A percentile compares a stretch with the other conserved stretches of the same genome.
Evolutionary conservation across 2,888 invertebrate species (phyloP).

Genomic region (Drosophila pseudotalamancana): DNA sequence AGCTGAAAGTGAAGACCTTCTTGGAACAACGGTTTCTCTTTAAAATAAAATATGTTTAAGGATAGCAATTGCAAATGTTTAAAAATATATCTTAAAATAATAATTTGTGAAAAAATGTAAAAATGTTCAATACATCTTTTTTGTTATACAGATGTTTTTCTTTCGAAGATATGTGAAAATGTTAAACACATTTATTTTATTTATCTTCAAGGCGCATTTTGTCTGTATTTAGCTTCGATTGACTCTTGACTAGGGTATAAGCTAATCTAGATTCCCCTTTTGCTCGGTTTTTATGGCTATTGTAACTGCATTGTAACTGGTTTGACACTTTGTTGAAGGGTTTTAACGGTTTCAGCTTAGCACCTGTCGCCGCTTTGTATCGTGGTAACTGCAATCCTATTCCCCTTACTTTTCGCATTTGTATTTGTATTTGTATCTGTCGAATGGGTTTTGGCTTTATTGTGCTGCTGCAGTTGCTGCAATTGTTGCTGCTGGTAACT

Average conservation of each 20-base stretch:
- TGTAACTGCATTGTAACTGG: slow-evolving; percentile 14
- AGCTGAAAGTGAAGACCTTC: background rate
- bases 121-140: no score
- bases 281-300: background rate
- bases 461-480: slow-evolving; percentile 23
- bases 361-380: slow-evolving; percentile 44
- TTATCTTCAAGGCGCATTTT: no score
- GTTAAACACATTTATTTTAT: no score
- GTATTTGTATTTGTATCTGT: background rate
- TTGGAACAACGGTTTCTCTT: background rate
- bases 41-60: background rate
- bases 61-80: no score
- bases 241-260: background rate
- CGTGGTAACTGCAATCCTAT: slow-evolving; percentile 15
- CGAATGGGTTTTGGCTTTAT: slow-evolving; percentile 33
- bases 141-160: no score
- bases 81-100: no score
- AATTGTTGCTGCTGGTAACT: slow-evolving; percentile 53
- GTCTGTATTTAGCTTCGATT: no score
- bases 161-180: no score
- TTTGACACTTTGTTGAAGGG: slow-evolving; percentile 35
- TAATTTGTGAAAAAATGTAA: no score
- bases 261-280: background rate
- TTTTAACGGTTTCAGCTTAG: slow-evolving; percentile 36
- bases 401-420: background rate